Evolutionary conservation across 2,888 invertebrate species (phyloP).

Genomic region (Tinea pellionella): DNA sequence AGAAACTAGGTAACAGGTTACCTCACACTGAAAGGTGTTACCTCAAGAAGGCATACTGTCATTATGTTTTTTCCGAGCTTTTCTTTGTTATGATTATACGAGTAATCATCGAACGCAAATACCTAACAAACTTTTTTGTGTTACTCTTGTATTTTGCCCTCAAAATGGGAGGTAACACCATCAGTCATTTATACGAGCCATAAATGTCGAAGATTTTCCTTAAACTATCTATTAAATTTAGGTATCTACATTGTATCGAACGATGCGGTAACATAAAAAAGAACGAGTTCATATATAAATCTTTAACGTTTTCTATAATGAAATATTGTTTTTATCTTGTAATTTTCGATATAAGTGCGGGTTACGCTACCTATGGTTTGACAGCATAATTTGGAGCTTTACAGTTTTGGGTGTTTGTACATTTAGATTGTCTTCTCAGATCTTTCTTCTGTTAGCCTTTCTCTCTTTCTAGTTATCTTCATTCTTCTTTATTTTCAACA

Average conservation of each 20-base stretch:
- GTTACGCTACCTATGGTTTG: background rate
- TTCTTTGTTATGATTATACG: too few species aligned
- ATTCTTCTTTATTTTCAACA: too few species aligned
- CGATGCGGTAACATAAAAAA: conserved; percentile 2
- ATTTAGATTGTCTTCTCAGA: too few species aligned
- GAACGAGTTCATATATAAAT: background rate
- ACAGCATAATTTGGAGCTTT: too few species aligned
- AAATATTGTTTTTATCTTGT: background rate
- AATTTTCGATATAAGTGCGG: background rate
- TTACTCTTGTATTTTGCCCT: conserved; percentile 24
- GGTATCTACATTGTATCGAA: conserved; percentile 8
- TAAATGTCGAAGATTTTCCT: conserved; percentile 42
- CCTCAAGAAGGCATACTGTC: too few species aligned
- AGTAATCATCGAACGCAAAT: too few species aligned
- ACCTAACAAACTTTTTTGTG: background rate
- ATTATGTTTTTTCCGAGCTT: too few species aligned
- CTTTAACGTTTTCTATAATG: background rate
- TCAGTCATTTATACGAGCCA: conserved; percentile 47
- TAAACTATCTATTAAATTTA: conserved; percentile 31
- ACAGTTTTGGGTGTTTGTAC: too few species aligned
- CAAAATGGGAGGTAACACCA: conserved; percentile 33
- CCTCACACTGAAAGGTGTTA: too few species aligned
- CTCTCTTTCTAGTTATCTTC: too few species aligned
- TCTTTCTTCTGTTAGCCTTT: too few species aligned
- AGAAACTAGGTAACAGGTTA: too few species aligned